Evolutionary conservation across 2,888 invertebrate species (phyloP).

Genomic region (Tipula unca): DNA sequence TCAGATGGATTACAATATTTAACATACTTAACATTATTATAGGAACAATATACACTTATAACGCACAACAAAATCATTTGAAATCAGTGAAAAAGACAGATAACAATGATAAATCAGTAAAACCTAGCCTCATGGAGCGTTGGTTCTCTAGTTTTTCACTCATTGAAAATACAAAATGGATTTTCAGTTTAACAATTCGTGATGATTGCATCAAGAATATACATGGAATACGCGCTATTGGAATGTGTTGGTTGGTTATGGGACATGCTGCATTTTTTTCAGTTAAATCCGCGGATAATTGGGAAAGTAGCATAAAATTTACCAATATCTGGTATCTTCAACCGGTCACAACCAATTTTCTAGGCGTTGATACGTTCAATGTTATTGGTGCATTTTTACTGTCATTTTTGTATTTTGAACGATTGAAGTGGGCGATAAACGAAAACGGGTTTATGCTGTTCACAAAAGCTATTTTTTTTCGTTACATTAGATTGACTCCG

Average conservation of each 20-base stretch:
- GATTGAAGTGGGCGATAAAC: not conserved
- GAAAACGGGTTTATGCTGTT: not conserved
- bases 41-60: not conserved
- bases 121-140: not conserved
- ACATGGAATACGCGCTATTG: not conserved
- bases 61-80: not conserved
- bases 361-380: not conserved
- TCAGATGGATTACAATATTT: not conserved
- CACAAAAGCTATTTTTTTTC: not conserved
- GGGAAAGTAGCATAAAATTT: not conserved
- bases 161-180: not conserved
- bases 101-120: not conserved
- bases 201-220: not conserved
- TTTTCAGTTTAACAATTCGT: not conserved
- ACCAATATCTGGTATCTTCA: not conserved
- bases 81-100: not conserved
- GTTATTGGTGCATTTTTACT: not conserved
- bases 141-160: not conserved
- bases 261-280: not conserved
- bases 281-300: not conserved
- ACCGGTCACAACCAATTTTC: not conserved
- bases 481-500: constrained; percentile 23
- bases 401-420: not conserved
- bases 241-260: not conserved
- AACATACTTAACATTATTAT: not conserved